Evolutionary conservation across 2,888 invertebrate genomes (phyloP).

Genomic region (Orthosia gracilis): DNA sequence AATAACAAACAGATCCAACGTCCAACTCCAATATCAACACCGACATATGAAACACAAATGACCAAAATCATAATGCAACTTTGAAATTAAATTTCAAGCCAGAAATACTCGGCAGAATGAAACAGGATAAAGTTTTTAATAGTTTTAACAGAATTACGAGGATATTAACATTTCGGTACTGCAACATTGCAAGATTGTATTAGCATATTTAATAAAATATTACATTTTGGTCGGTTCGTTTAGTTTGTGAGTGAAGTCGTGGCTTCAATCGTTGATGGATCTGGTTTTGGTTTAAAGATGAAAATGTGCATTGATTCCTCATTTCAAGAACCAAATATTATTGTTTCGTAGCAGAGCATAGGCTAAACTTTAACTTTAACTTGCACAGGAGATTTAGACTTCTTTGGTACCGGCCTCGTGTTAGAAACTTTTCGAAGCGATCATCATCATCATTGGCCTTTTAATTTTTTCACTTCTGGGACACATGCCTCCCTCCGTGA

Average conservation of each 20-base stretch:
- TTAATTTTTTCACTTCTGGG: too few species aligned
- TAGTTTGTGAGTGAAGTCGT: neutral
- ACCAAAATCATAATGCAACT: slow-evolving; percentile 57
- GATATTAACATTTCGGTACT: slow-evolving; percentile 59
- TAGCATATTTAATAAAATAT: slow-evolving; percentile 52
- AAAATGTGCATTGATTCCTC: neutral
- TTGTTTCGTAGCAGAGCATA: too few species aligned
- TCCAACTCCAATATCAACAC: slow-evolving; percentile 41
- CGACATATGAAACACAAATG: slow-evolving; percentile 49
- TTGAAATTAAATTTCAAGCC: slow-evolving; percentile 59
- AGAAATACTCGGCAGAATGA: slow-evolving; percentile 53
- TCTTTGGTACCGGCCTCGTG: too few species aligned
- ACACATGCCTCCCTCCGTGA: too few species aligned
- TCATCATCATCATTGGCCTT: too few species aligned
- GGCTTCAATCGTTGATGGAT: neutral
- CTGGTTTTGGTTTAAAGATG: neutral
- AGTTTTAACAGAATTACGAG: slow-evolving; percentile 59
- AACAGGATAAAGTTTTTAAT: slow-evolving; percentile 66
- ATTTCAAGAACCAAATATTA: neutral
- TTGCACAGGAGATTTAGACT: too few species aligned
- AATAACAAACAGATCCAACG: slow-evolving; percentile 11
- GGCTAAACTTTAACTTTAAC: too few species aligned
- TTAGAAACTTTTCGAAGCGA: too few species aligned
- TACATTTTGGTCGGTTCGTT: slow-evolving; percentile 33
- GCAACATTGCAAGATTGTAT: slow-evolving; percentile 58